A percentile compares a stretch with the other conserved stretches of the same genome.
phyloP scores from a whole-genome alignment of 2,888 invertebrate genomes.

The Argyra leucocephala region DNA sequence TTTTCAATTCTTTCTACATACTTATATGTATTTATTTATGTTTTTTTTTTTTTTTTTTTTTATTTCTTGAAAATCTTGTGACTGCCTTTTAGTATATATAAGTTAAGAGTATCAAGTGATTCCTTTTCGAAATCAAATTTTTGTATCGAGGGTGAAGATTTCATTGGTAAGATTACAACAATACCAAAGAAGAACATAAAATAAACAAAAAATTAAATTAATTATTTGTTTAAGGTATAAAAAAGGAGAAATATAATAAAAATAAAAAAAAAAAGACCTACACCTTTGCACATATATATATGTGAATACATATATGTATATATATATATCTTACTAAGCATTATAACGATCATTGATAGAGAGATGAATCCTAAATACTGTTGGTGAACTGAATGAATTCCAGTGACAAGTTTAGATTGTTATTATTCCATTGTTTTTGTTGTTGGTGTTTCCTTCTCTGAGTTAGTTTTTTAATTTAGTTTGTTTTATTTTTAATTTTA shows the following conservation, averaged over 20 bases:
- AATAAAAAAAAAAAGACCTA: background rate
- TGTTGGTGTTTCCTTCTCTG: background rate
- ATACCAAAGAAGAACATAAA: background rate
- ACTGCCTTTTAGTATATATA: too few species aligned
- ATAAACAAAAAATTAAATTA: slow-evolving; percentile 5
- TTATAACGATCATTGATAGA: background rate
- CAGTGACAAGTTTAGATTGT: background rate
- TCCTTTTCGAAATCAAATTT: background rate
- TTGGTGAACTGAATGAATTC: background rate
- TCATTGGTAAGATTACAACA: background rate
- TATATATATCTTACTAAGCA: too few species aligned
- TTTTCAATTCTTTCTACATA: too few species aligned
- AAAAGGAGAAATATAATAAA: too few species aligned
- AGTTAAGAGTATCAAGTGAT: too few species aligned
- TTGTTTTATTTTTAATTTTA: background rate
- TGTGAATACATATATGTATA: background rate
- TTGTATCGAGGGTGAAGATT: background rate
- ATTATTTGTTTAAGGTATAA: background rate
- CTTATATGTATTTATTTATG: too few species aligned
- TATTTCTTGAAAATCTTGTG: too few species aligned
- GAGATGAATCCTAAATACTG: background rate
- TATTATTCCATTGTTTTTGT: background rate
- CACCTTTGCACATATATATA: background rate
- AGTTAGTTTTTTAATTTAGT: background rate
- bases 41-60: too few species aligned